A percentile compares a stretch with the other conserved stretches of the same genome.
Conservation (phyloP, 2,888 invertebrate species). For the Phrixothrix hirtus region DNA sequence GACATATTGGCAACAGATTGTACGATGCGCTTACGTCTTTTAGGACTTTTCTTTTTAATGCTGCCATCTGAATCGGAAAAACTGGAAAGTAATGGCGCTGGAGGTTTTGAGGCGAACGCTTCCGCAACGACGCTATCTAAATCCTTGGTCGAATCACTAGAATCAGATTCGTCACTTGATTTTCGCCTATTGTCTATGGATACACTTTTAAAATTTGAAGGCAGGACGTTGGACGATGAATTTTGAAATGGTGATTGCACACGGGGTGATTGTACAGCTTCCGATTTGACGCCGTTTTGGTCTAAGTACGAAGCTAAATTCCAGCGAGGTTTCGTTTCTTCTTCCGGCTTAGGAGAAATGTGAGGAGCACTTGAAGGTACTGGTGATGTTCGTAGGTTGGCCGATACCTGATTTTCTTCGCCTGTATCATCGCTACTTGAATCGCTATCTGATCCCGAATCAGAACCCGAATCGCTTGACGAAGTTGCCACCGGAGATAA, state of each 20-base stretch:
- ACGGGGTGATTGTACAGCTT: conserved; percentile 35
- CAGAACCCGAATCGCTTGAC: conserved; percentile 66
- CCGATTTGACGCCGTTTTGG: conserved; percentile 37
- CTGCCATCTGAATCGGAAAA: conserved; percentile 61
- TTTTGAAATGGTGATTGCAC: conserved; percentile 34
- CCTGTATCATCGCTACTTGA: conserved; percentile 61
- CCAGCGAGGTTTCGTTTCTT: conserved; percentile 55
- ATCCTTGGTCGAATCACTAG: conserved; percentile 61
- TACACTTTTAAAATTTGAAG: conserved; percentile 30
- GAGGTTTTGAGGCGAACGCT: conserved; percentile 47
- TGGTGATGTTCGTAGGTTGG: conserved; percentile 41
- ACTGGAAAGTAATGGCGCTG: conserved; percentile 60
- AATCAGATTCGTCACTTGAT: conserved; percentile 50
- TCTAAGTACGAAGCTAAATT: conserved; percentile 57
- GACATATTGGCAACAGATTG: conserved; percentile 37
- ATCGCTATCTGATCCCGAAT: conserved; percentile 63
- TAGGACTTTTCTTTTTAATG: conserved; percentile 35
- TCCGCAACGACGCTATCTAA: conserved; percentile 62
- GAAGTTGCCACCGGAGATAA: conserved; percentile 63
- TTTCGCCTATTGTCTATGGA: conserved; percentile 41
- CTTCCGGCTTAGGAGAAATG: conserved; percentile 54
- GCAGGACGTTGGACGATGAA: conserved; percentile 32
- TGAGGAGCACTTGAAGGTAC: conserved; percentile 40
- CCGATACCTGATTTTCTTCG: conserved; percentile 48
- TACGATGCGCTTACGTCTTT: conserved; percentile 49